Percentiles rank a stretch among this genome's conserved stretches.
phyloP scores from a whole-genome alignment of 2,888 invertebrate species.

The Nomada fucata region DNA sequence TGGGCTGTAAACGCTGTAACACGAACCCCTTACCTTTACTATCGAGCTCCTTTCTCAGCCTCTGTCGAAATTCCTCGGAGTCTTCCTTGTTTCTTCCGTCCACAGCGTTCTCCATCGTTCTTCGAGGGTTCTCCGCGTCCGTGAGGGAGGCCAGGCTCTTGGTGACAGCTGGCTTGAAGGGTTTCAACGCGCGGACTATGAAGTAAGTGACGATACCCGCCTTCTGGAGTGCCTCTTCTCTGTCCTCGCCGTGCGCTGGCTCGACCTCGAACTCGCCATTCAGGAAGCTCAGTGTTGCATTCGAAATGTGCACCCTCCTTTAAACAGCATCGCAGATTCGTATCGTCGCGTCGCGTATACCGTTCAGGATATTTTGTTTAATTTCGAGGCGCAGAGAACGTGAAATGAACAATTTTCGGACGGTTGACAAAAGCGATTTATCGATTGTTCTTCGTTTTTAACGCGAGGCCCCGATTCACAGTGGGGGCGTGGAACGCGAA shows the following conservation, averaged over 20 bases:
- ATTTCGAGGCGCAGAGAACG: too few relatives aligned
- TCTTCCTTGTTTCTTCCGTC: slow-evolving; percentile 84
- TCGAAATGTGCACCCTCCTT: slow-evolving; percentile 96
- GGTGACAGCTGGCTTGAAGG: slow-evolving; percentile 84
- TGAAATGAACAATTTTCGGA: too few relatives aligned
- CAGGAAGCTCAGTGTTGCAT: slow-evolving; percentile 94
- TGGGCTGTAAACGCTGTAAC: too few relatives aligned
- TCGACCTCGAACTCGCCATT: slow-evolving; percentile 97
- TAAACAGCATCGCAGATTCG: slow-evolving; percentile 22
- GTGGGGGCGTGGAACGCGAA: neutral
- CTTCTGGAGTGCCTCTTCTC: slow-evolving; percentile 95
- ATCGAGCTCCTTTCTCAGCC: slow-evolving; percentile 93
- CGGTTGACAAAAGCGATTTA: neutral
- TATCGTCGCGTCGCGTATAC: too few relatives aligned
- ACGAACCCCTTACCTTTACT: slow-evolving; percentile 88
- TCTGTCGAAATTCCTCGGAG: slow-evolving; percentile 92
- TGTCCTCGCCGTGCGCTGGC: slow-evolving; percentile 94
- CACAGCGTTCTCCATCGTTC: slow-evolving; percentile 68
- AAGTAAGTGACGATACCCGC: slow-evolving; percentile 97
- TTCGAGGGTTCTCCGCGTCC: slow-evolving; percentile 76
- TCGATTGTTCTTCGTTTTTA: neutral
- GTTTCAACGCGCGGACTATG: slow-evolving; percentile 93
- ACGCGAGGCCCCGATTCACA: neutral
- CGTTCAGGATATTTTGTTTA: too few relatives aligned
- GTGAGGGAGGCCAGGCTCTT: slow-evolving; percentile 80